Evolutionary conservation across 2,888 invertebrate genomes (phyloP).

Genomic region (Euproctis similis): DNA sequence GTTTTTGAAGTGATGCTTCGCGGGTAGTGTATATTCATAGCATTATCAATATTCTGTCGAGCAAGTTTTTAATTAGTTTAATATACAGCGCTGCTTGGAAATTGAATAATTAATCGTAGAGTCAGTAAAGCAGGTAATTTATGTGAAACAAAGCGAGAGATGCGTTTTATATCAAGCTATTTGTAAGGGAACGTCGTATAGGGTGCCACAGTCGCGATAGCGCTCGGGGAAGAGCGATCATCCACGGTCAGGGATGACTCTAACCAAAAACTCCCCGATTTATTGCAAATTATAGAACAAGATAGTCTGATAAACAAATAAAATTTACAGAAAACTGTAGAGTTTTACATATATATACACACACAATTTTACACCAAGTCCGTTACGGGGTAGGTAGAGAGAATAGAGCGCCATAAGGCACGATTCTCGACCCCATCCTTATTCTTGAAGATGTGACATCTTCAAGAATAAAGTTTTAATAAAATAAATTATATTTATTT

Average conservation of each 20-base stretch:
- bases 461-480: too few relatives aligned
- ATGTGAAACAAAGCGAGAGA: slow-evolving; percentile 14
- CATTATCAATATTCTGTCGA: slow-evolving; percentile 28
- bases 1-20: slow-evolving; percentile 60
- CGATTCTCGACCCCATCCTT: too few relatives aligned
- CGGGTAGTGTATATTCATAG: slow-evolving; percentile 50
- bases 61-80: slow-evolving; percentile 7
- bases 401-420: too few relatives aligned
- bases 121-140: slow-evolving; percentile 26
- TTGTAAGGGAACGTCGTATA: slow-evolving; percentile 48
- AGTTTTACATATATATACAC: too few relatives aligned
- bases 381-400: too few relatives aligned
- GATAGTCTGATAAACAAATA: too few relatives aligned
- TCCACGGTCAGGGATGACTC: slow-evolving; percentile 42
- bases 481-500: too few relatives aligned
- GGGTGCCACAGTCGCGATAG: slow-evolving; percentile 59
- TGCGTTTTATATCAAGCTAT: slow-evolving; percentile 20
- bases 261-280: slow-evolving; percentile 19
- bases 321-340: too few relatives aligned
- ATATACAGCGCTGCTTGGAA: slow-evolving; percentile 18
- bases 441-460: too few relatives aligned
- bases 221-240: slow-evolving; percentile 61
- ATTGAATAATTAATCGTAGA: slow-evolving; percentile 8
- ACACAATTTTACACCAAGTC: too few relatives aligned
- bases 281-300: background rate